phyloP scores from a whole-genome alignment of 2,797 vertebrate genomes.

The Paedocypris micromegethes region DNA sequence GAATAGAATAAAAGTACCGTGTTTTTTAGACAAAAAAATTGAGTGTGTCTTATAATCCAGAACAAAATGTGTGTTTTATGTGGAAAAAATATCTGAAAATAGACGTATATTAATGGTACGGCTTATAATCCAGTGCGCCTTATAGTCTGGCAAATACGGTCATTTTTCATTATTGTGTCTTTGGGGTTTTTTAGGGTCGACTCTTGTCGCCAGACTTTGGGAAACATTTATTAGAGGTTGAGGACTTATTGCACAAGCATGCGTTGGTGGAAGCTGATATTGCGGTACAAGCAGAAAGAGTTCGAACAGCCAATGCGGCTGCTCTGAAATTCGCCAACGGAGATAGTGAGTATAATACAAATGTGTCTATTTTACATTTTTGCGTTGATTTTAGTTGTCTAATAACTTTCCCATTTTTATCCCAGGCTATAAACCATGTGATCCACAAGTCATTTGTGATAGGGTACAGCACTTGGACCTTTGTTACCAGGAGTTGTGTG shows the following conservation, averaged over 20 bases:
- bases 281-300: slow-evolving; percentile 83
- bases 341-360: slow-evolving; percentile 72
- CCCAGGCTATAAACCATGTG: slow-evolving; percentile 91
- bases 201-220: slow-evolving; percentile 84
- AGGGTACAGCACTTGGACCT: slow-evolving; percentile 84
- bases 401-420: neutral
- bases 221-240: slow-evolving; percentile 91
- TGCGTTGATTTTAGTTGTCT: neutral
- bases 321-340: slow-evolving; percentile 81
- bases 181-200: slow-evolving; percentile 66
- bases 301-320: slow-evolving; percentile 70
- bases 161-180: neutral
- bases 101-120: no score
- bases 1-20: neutral
- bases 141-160: no score
- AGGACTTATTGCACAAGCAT: slow-evolving; percentile 92
- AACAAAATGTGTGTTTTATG: no score
- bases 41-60: no score
- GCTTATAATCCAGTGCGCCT: no score
- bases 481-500: slow-evolving; percentile 80
- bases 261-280: slow-evolving; percentile 86
- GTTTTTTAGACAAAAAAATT: no score
- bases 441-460: slow-evolving; percentile 87
- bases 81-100: no score
- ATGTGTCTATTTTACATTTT: neutral